Evolutionary conservation across 1,140 invertebrate species (phyloP).

Genomic region (Uloborus diversus): DNA sequence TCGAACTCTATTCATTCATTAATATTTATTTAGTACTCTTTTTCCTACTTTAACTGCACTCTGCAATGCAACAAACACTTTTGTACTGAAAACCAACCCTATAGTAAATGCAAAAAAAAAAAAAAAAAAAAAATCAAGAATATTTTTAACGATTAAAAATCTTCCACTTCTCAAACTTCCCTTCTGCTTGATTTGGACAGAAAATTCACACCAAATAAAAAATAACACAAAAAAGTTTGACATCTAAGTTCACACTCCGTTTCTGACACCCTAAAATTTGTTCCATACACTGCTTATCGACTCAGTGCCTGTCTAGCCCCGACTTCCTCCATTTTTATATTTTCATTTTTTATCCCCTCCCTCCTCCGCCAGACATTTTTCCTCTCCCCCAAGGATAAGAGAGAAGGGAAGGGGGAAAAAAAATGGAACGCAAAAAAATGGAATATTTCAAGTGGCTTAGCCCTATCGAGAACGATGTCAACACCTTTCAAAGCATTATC

Average conservation of each 20-base stretch:
- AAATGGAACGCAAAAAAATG: conserved; percentile 3
- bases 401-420: background rate
- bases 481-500: conserved; percentile 30
- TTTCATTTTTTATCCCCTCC: background rate
- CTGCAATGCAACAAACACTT: no score
- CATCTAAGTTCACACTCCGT: background rate
- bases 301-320: background rate
- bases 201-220: background rate
- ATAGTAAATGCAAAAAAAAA: no score
- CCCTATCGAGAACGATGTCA: conserved; percentile 34
- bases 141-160: no score
- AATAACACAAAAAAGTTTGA: background rate
- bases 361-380: background rate
- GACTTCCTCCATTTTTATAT: background rate
- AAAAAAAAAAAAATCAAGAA: no score
- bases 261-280: background rate
- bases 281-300: conserved; percentile 23
- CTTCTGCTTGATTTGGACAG: background rate
- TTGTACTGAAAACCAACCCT: no score
- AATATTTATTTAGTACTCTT: no score
- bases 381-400: conserved; percentile 32
- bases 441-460: conserved; percentile 39
- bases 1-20: no score
- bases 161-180: no score
- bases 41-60: no score